Percentiles rank a stretch among this genome's conserved stretches.
Evolutionary conservation across 2,113 vertebrate genomes (phyloP).

Genomic region (Cottus gobio): DNA sequence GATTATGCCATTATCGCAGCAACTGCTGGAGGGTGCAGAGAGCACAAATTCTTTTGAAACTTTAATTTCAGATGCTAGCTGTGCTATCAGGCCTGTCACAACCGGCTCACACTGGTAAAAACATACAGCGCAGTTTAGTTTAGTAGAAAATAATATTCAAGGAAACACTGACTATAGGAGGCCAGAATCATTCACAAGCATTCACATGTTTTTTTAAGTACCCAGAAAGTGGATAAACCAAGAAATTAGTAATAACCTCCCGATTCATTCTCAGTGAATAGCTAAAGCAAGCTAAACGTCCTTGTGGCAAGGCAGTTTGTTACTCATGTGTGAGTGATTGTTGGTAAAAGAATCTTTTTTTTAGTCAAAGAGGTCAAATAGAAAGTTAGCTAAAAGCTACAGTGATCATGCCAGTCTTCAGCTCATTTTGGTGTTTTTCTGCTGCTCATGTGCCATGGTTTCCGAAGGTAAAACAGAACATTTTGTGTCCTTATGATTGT

Average conservation of each 20-base stretch:
- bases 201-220: slow-evolving; percentile 4
- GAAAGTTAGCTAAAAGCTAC: background rate
- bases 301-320: slow-evolving; percentile 28
- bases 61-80: slow-evolving; percentile 40
- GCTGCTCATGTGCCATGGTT: background rate
- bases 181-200: slow-evolving; percentile 17
- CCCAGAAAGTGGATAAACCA: slow-evolving; percentile 35
- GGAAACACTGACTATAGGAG: background rate
- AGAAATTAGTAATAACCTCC: slow-evolving; percentile 7
- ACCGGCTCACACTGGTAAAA: slow-evolving; percentile 23
- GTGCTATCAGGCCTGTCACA: slow-evolving; percentile 28
- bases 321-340: background rate
- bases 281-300: slow-evolving; percentile 30
- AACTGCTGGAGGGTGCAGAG: slow-evolving; percentile 42
- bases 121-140: slow-evolving; percentile 21
- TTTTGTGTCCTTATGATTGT: background rate
- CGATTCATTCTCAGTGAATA: slow-evolving; percentile 32
- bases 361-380: background rate
- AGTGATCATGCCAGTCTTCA: background rate
- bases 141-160: slow-evolving; percentile 10
- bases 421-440: background rate
- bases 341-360: background rate
- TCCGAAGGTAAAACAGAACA: background rate
- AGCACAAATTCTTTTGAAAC: slow-evolving; percentile 45
- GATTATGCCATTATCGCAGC: slow-evolving; percentile 42